phyloP scores from a whole-genome alignment of 2,113 vertebrate genomes.

The Butorides virescens region DNA sequence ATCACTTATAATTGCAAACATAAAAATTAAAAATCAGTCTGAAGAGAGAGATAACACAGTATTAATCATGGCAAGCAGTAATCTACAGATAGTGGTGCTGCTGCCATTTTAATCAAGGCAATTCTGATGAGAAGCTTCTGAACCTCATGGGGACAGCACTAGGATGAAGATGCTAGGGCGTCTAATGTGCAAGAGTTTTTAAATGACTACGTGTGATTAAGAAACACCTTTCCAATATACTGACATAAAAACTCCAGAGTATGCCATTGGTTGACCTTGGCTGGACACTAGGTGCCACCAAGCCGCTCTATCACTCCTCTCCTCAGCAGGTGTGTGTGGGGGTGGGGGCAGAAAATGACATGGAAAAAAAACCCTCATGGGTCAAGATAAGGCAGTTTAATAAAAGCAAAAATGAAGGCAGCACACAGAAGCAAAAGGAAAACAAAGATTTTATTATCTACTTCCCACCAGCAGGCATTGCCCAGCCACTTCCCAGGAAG shows the following conservation, averaged over 20 bases:
- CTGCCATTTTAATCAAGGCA: constrained; percentile 68
- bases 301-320: too few species aligned
- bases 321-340: too few species aligned
- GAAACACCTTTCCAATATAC: not conserved
- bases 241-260: not conserved
- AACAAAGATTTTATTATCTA: too few species aligned
- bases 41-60: constrained; percentile 83
- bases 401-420: too few species aligned
- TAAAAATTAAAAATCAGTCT: constrained; percentile 86
- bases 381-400: too few species aligned
- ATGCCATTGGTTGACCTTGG: too few species aligned
- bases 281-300: too few species aligned
- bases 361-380: too few species aligned
- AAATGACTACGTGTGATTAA: constrained; percentile 22
- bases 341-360: too few species aligned
- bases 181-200: constrained; percentile 4
- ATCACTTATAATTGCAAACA: constrained; percentile 82
- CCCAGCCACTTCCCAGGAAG: too few species aligned
- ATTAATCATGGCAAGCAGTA: constrained; percentile 78
- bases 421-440: too few species aligned
- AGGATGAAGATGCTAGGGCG: constrained; percentile 7
- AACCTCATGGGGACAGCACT: constrained; percentile 29
- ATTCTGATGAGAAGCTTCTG: constrained; percentile 66
- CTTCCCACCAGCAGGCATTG: too few species aligned
- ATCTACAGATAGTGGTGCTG: constrained; percentile 66